Evolutionary conservation across 2,888 invertebrate genomes (phyloP).

Genomic region (Clusia tigrina): DNA sequence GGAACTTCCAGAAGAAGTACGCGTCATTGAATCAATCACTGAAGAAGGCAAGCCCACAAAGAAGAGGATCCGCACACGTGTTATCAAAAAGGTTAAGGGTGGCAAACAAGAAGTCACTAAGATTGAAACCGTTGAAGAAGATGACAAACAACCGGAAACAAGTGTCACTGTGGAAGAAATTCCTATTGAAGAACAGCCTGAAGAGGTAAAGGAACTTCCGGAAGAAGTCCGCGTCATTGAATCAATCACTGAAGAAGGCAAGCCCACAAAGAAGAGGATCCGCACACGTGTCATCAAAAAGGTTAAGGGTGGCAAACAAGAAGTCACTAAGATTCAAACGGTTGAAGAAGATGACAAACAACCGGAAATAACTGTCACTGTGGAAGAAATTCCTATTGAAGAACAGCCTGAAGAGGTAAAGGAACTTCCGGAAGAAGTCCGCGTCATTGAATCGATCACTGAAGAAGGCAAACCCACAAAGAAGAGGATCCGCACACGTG

Average conservation of each 20-base stretch:
- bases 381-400: constrained; percentile 20
- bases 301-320: constrained; percentile 24
- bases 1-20: constrained; percentile 20
- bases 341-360: constrained; percentile 27
- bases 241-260: constrained; percentile 20
- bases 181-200: constrained; percentile 13
- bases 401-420: constrained; percentile 11
- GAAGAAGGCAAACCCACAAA: constrained; percentile 24
- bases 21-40: constrained; percentile 13
- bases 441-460: constrained; percentile 20
- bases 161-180: constrained; percentile 21
- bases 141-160: constrained; percentile 22
- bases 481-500: constrained; percentile 24
- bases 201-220: constrained; percentile 18
- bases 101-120: constrained; percentile 23
- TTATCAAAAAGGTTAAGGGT: constrained; percentile 25
- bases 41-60: constrained; percentile 21
- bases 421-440: constrained; percentile 26
- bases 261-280: constrained; percentile 22
- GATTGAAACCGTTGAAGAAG: constrained; percentile 24
- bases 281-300: constrained; percentile 26
- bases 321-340: constrained; percentile 24
- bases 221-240: constrained; percentile 24
- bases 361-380: constrained; percentile 21
- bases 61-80: constrained; percentile 23